Conservation (phyloP, 2,113 vertebrate genomes). For the Perognathus longimembris region DNA sequence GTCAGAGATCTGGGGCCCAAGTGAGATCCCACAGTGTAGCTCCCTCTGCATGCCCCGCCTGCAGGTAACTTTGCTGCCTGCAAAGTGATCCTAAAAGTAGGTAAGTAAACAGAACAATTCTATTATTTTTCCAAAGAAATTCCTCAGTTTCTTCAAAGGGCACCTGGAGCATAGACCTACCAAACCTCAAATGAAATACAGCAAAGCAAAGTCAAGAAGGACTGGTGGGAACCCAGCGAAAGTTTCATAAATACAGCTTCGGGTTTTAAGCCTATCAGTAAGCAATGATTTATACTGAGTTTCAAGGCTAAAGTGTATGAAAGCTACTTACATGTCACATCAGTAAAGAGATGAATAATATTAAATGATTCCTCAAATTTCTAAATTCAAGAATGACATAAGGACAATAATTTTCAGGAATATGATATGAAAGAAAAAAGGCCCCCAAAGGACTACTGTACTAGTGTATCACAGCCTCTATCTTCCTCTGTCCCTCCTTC, state of each 20-base stretch:
- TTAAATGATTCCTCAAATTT: neutral
- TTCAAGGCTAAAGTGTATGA: neutral
- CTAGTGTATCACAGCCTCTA: neutral
- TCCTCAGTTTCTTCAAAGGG: neutral
- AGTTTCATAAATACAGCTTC: neutral
- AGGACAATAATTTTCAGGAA: conserved; percentile 33
- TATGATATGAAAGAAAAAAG: conserved; percentile 4
- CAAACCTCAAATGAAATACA: neutral
- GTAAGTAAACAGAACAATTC: neutral
- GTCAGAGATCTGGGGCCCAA: neutral
- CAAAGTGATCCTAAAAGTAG: neutral
- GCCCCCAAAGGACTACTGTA: neutral
- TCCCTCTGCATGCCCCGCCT: too few relatives aligned
- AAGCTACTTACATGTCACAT: neutral
- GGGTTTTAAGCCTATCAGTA: neutral
- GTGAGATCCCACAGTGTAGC: neutral
- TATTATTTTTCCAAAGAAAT: conserved; percentile 17
- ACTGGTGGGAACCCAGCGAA: neutral
- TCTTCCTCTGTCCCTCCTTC: too few relatives aligned
- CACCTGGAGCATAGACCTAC: neutral
- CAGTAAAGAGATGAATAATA: conserved; percentile 10
- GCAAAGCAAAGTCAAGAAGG: neutral
- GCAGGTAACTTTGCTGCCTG: neutral
- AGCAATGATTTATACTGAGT: neutral
- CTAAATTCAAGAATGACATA: conserved; percentile 14